These are phyloP conservation scores for Myopa tessellatipennis DNA, from an alignment of 2,888 invertebrate species.

Conservation along the genomic window DNA sequence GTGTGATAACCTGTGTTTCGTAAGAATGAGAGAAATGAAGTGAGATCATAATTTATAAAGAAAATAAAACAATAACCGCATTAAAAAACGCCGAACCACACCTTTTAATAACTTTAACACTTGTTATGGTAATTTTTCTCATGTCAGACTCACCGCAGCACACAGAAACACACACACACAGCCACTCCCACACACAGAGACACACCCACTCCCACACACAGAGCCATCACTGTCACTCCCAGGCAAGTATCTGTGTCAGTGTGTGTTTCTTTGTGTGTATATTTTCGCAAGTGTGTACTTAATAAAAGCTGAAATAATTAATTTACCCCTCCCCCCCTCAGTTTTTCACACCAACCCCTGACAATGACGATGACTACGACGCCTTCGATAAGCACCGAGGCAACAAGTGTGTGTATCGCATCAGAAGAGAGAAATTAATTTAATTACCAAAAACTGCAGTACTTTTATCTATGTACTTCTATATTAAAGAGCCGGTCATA, in stretches of 20 bases:
- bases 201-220: background rate
- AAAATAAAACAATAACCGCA: background rate
- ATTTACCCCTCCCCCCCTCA: background rate
- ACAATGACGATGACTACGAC: too few species aligned
- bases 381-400: too few species aligned
- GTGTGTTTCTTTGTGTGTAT: background rate
- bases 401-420: background rate
- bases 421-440: slow-evolving; percentile 48
- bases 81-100: slow-evolving; percentile 14
- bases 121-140: slow-evolving; percentile 17
- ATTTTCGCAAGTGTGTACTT: slow-evolving; percentile 42
- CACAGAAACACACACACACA: slow-evolving; percentile 5
- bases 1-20: too few species aligned
- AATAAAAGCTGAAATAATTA: slow-evolving; percentile 9
- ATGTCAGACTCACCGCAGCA: slow-evolving; percentile 9
- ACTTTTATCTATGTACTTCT: too few species aligned
- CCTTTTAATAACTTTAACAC: slow-evolving; percentile 1
- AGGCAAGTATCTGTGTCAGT: background rate
- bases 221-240: slow-evolving; percentile 6
- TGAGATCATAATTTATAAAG: too few species aligned
- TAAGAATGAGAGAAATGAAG: too few species aligned
- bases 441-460: slow-evolving; percentile 46
- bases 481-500: too few species aligned
- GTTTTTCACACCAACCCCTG: too few species aligned
- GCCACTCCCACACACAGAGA: slow-evolving; percentile 13